phyloP scores from a whole-genome alignment of 2,113 vertebrate species.

The Myanophis thanlyinensis region DNA sequence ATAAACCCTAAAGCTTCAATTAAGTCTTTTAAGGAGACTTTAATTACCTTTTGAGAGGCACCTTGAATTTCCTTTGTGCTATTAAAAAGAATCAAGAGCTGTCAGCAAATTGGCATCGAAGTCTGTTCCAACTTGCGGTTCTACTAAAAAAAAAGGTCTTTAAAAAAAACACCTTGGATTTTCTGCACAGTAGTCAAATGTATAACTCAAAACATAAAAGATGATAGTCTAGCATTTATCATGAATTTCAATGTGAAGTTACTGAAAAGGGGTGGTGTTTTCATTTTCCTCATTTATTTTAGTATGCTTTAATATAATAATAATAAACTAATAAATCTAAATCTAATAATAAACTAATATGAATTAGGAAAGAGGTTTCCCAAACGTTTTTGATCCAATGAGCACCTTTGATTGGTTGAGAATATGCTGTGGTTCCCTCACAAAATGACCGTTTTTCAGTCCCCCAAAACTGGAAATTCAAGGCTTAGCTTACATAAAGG shows the following conservation, averaged over 20 bases:
- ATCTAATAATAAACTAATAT: too few relatives aligned
- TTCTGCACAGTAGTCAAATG: neutral
- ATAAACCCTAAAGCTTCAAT: conserved; percentile 49
- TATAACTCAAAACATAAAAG: neutral
- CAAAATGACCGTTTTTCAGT: neutral
- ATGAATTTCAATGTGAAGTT: neutral
- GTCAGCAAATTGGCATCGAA: neutral
- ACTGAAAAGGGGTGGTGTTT: neutral
- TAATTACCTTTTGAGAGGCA: conserved; percentile 43
- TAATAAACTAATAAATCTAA: too few relatives aligned
- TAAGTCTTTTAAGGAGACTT: conserved; percentile 48
- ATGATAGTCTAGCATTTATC: neutral
- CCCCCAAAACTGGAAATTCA: neutral
- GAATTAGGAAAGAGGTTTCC: neutral
- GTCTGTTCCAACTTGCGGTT: neutral
- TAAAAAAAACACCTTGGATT: neutral
- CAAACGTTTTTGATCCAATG: neutral
- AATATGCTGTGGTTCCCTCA: neutral
- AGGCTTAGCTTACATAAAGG: neutral
- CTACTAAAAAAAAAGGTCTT: neutral
- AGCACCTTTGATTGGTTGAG: neutral
- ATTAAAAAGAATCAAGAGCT: conserved; percentile 16
- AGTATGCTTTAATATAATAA: too few relatives aligned
- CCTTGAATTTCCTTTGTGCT: neutral
- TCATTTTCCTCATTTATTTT: neutral